These are phyloP conservation scores for Phacellophora camtschatica DNA, from an alignment of 30 jellyfish, hydroid and myxozoan genomes.

Conservation along the genomic window DNA sequence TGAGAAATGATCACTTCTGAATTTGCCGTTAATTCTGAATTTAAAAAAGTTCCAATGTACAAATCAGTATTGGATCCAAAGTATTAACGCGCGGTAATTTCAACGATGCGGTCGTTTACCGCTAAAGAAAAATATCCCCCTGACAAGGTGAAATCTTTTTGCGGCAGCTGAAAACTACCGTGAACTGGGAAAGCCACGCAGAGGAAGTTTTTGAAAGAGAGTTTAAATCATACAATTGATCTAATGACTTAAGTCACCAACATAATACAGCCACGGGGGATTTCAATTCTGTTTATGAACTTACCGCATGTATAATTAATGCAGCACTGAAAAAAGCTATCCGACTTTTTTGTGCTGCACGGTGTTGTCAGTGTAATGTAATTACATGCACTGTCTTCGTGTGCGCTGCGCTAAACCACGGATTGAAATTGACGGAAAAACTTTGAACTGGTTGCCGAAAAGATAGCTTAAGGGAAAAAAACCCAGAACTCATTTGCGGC, in stretches of 20 bases:
- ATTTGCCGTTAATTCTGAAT: no score
- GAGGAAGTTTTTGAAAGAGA: constrained; percentile 39
- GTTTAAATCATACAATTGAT: constrained; percentile 28
- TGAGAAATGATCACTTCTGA: no score
- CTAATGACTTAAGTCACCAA: constrained; percentile 49
- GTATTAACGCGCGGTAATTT: constrained; percentile 96
- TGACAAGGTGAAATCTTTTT: neutral
- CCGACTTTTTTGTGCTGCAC: constrained; percentile 24
- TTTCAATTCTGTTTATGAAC: constrained; percentile 59
- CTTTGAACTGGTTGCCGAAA: no score
- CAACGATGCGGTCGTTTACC: constrained; percentile 73
- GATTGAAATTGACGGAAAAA: neutral
- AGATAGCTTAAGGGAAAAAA: no score
- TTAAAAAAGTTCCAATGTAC: no score
- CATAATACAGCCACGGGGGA: constrained; percentile 69
- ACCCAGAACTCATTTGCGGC: no score
- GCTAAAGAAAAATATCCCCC: constrained; percentile 78
- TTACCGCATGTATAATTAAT: constrained; percentile 53
- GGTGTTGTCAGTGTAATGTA: constrained; percentile 26
- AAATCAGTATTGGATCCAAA: no score
- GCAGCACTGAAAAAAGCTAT: constrained; percentile 56
- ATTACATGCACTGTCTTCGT: constrained; percentile 1
- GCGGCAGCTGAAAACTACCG: constrained; percentile 56
- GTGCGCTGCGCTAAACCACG: neutral
- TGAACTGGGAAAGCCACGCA: constrained; percentile 51